Evolutionary conservation across 1,140 invertebrate species (phyloP).

Genomic region (Fopius arisanus): DNA sequence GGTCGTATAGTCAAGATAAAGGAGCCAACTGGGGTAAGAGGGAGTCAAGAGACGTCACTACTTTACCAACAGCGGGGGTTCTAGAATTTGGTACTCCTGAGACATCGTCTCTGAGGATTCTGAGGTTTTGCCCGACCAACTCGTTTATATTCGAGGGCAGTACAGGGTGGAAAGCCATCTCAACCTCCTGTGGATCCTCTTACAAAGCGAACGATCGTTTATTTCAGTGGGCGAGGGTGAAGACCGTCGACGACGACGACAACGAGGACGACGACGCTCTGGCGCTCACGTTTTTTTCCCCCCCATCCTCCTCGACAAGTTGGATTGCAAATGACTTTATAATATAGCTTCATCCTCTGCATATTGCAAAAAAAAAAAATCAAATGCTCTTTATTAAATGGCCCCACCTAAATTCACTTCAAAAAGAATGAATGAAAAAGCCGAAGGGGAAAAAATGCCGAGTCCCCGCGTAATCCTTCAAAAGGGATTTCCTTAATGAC

Average conservation of each 20-base stretch:
- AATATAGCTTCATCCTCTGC: background rate
- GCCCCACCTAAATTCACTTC: background rate
- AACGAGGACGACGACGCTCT: no score
- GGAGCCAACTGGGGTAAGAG: background rate
- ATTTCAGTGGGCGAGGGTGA: background rate
- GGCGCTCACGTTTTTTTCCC: no score
- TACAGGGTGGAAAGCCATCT: background rate
- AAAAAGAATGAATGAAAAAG: background rate
- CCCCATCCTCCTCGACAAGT: background rate
- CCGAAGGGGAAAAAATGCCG: background rate
- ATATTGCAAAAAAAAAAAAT: background rate
- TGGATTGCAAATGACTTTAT: background rate
- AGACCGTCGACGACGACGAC: no score
- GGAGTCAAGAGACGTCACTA: slow-evolving; percentile 3
- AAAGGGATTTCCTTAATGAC: background rate
- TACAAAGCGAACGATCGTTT: slow-evolving; percentile 3
- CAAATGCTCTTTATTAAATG: slow-evolving; percentile 4
- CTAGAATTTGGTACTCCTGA: background rate
- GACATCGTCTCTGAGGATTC: background rate
- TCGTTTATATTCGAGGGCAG: background rate
- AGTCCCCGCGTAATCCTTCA: background rate
- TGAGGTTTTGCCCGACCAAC: slow-evolving; percentile 4
- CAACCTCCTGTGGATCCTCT: slow-evolving; percentile 5
- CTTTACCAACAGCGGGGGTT: slow-evolving; percentile 15
- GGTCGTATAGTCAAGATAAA: background rate